Evolutionary conservation across 2,888 invertebrate species (phyloP).

Genomic region (Notodonta dromedarius): DNA sequence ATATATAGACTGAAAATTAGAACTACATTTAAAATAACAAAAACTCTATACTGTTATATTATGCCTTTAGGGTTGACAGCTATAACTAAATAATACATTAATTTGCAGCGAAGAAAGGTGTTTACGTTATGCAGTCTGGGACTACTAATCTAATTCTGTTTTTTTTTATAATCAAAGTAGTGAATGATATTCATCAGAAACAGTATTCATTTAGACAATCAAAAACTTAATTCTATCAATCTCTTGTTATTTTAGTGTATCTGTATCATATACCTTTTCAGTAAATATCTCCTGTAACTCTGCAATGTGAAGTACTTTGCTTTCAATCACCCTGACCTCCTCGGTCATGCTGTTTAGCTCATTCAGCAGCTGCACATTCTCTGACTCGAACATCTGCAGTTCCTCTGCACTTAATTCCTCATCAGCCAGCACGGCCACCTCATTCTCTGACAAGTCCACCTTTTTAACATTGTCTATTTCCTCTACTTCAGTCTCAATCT

Average conservation of each 20-base stretch:
- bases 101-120: no score
- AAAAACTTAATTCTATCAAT: no score
- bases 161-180: no score
- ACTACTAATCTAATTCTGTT: no score
- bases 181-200: no score
- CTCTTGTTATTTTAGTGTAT: background rate
- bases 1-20: background rate
- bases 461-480: slow-evolving; percentile 60
- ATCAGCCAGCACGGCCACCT: slow-evolving; percentile 77
- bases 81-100: no score
- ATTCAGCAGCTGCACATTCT: slow-evolving; percentile 94
- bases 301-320: slow-evolving; percentile 97
- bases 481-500: slow-evolving; percentile 42
- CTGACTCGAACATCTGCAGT: slow-evolving; percentile 95
- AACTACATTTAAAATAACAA: no score
- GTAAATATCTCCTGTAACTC: slow-evolving; percentile 98
- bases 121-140: no score
- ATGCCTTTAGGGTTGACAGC: no score
- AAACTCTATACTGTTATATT: no score
- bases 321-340: slow-evolving; percentile 95
- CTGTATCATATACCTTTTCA: slow-evolving; percentile 87
- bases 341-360: slow-evolving; percentile 95
- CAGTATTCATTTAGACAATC: no score
- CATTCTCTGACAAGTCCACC: slow-evolving; percentile 72
- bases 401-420: slow-evolving; percentile 93